Percentiles rank a stretch among this genome's conserved stretches.
phyloP scores from a whole-genome alignment of 2,797 vertebrate species.

The Cuculus canorus region DNA sequence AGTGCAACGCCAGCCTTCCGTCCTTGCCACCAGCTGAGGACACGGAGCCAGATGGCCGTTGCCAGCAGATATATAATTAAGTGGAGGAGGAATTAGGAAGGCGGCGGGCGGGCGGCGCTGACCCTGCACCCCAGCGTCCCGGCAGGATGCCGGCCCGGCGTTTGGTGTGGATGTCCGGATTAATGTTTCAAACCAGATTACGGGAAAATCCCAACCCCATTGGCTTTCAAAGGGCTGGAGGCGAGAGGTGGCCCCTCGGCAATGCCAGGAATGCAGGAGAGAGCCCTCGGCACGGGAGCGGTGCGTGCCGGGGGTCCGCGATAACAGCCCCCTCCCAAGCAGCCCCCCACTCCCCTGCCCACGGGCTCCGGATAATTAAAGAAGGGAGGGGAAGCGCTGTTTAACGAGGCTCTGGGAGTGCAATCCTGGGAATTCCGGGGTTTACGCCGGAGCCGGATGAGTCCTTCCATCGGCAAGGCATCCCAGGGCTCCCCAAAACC shows the following conservation, averaged over 20 bases:
- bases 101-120: conserved; percentile 15
- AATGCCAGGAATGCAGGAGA: conserved; percentile 57
- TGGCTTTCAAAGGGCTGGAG: conserved; percentile 40
- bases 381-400: neutral
- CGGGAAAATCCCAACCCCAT: conserved; percentile 18
- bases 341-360: neutral
- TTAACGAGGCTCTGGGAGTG: neutral
- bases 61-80: conserved; percentile 48
- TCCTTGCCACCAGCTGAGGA: conserved; percentile 3
- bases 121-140: neutral
- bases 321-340: neutral
- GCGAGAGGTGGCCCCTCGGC: conserved; percentile 43
- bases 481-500: neutral
- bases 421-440: neutral
- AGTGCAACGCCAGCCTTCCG: neutral
- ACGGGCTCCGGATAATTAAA: neutral
- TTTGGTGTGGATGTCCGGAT: conserved; percentile 58
- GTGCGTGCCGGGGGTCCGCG: neutral
- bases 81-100: conserved; percentile 43
- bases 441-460: neutral
- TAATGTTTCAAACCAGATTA: conserved; percentile 57
- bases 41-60: conserved; percentile 15
- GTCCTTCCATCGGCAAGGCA: neutral
- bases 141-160: conserved; percentile 33
- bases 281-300: neutral